Conservation (phyloP, 1,140 invertebrate species). For the Anoplophora glabripennis region DNA sequence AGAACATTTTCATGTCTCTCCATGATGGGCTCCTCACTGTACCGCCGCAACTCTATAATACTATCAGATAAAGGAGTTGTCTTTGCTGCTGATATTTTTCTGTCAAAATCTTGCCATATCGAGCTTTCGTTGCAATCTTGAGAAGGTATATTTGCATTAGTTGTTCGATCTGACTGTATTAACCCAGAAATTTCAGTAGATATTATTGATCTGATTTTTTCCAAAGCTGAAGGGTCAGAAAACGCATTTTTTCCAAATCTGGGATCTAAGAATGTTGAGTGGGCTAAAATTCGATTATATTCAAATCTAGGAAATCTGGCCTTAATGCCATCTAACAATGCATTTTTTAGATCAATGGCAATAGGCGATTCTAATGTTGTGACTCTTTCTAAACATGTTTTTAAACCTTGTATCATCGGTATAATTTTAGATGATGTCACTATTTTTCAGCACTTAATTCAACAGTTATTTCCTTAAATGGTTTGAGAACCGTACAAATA, state of each 20-base stretch:
- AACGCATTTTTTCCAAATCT: slow-evolving; percentile 12
- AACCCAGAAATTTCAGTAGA: neutral
- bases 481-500: slow-evolving; percentile 2
- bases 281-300: slow-evolving; percentile 1
- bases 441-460: neutral
- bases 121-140: neutral
- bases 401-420: too few species aligned
- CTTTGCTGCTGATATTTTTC: too few species aligned
- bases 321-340: slow-evolving; percentile 2
- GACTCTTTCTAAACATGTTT: neutral
- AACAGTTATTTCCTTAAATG: slow-evolving; percentile 8
- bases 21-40: neutral
- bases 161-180: neutral
- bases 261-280: slow-evolving; percentile 10
- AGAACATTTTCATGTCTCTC: slow-evolving; percentile 7
- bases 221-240: neutral
- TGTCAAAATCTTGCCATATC: too few species aligned
- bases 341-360: slow-evolving; percentile 5
- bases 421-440: too few species aligned
- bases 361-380: neutral
- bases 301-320: slow-evolving; percentile 2
- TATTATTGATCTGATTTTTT: neutral
- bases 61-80: neutral
- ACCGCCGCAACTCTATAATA: neutral
- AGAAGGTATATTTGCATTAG: too few species aligned